Evolutionary conservation across 2,888 invertebrate genomes (phyloP), one percentile per base, ranked within the genome.

Genomic region (Polymixis flavicincta): DNA sequence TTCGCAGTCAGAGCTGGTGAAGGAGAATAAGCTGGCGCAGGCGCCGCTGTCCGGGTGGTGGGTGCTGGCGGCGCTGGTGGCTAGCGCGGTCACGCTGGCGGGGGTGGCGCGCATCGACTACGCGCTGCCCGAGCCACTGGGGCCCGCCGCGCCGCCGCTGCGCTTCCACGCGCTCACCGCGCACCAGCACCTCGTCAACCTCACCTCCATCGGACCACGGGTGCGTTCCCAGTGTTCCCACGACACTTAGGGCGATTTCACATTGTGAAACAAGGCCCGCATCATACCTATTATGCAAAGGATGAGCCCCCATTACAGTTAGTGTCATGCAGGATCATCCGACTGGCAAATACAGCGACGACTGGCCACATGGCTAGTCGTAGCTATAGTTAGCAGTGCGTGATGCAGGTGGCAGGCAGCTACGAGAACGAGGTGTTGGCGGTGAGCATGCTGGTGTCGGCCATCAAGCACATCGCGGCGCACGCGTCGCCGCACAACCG

Each of bases 361-460:
- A 59, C 32, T 32, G 59, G 32, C 59, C 19, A 32, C 7, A 32
- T 32, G 22, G 85, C 32, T 25, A n/a, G 25, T 50, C 61, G 48
- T 25, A 14, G n/a, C 32, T 55, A 32, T 32, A 55, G n/a, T 13
- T 50, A 22, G 3, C 32, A 14, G 65, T 28, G 72, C 9, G 14
- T n/a, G 52, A 28, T 22, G 74, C 88, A 94, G 94, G 96, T 96
- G 88, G 94, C 96, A 25, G 99, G 99, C 59, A 98, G 98, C 91
- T 97, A 98, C 88, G 98, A 97, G 92, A 98, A 98, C 95, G 99
- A 99, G 96, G 97, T 98, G 66, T 85, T 97, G 55, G 97, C 98
- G 11, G 97, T 98, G 61, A 96, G 97, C 85, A 97, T 97, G 90
- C 92, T 98, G 74, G 96, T 96, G 87, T 90, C 93, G 71, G 97